phyloP scores from a whole-genome alignment of 1,140 invertebrate species.

The Drosophila suzukii region DNA sequence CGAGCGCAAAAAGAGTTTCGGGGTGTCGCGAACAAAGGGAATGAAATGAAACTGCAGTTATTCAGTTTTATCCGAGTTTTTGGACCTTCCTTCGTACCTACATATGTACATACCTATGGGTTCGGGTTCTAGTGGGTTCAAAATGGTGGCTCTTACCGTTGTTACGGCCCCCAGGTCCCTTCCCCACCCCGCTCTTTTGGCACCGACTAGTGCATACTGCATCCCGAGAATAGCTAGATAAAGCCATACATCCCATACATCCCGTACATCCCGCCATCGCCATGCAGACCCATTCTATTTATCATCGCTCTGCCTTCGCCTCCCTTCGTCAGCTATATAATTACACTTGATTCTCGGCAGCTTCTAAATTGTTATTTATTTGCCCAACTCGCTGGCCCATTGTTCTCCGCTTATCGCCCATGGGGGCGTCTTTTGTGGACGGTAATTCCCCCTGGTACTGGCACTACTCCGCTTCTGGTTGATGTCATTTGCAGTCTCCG shows the following conservation, averaged over 20 bases:
- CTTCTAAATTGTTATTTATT: slow-evolving; percentile 45
- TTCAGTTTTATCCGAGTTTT: background rate
- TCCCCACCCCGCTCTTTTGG: background rate
- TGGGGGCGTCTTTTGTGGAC: background rate
- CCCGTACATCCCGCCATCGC: too few species aligned
- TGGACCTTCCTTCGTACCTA: background rate
- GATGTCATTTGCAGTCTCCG: slow-evolving; percentile 20
- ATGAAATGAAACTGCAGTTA: slow-evolving; percentile 14
- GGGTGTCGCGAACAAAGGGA: slow-evolving; percentile 32
- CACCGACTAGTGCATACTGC: slow-evolving; percentile 18
- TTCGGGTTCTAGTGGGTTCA: slow-evolving; percentile 10
- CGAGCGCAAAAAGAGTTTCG: background rate
- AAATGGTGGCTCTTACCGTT: slow-evolving; percentile 58
- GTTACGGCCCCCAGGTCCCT: slow-evolving; percentile 1
- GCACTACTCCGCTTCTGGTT: slow-evolving; percentile 3
- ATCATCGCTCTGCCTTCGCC: slow-evolving; percentile 5
- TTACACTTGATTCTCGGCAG: slow-evolving; percentile 46
- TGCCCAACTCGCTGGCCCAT: background rate
- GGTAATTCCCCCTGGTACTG: slow-evolving; percentile 2
- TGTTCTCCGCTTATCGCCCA: slow-evolving; percentile 13
- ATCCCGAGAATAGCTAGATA: slow-evolving; percentile 30
- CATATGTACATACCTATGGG: background rate
- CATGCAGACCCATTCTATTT: slow-evolving; percentile 31
- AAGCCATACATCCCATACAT: slow-evolving; percentile 9
- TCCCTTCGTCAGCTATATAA: slow-evolving; percentile 19